These are phyloP conservation scores for Cheilosia pagana DNA, from an alignment of 2,888 invertebrate genomes.

Conservation along the genomic window DNA sequence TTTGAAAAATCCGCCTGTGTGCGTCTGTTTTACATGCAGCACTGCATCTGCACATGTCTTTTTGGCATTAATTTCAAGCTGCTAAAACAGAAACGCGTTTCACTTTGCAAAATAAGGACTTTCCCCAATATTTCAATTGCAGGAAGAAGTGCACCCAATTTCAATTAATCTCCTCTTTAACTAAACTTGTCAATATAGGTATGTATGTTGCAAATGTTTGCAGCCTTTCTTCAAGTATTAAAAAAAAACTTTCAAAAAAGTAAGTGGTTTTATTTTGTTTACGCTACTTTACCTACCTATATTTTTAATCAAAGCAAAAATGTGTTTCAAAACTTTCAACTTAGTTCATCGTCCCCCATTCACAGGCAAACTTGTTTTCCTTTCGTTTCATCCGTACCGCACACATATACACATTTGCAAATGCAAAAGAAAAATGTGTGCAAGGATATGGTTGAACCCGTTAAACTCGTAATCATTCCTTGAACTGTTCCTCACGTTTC, in stretches of 20 bases:
- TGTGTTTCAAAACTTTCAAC: constrained; percentile 20
- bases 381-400: constrained; percentile 4
- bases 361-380: constrained; percentile 7
- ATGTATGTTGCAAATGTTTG: not conserved
- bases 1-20: too few relatives aligned
- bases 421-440: constrained; percentile 37
- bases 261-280: not conserved
- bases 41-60: too few relatives aligned
- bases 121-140: too few relatives aligned
- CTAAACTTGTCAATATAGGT: too few relatives aligned
- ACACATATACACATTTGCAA: constrained; percentile 21
- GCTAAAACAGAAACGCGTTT: too few relatives aligned
- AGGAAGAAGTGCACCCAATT: too few relatives aligned
- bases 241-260: not conserved
- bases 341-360: constrained; percentile 4
- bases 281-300: constrained; percentile 1
- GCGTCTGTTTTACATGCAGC: too few relatives aligned
- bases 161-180: too few relatives aligned
- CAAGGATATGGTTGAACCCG: constrained; percentile 32
- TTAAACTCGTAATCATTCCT: constrained; percentile 51
- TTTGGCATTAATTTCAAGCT: too few relatives aligned
- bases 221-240: not conserved
- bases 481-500: constrained; percentile 47
- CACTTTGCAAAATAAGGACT: too few relatives aligned
- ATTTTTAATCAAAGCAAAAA: constrained; percentile 18